Percentiles rank a stretch among this genome's conserved stretches.
These are phyloP conservation scores for Chrysotoxum bicinctum DNA, from an alignment of 2,888 invertebrate genomes.

Conservation along the genomic window DNA sequence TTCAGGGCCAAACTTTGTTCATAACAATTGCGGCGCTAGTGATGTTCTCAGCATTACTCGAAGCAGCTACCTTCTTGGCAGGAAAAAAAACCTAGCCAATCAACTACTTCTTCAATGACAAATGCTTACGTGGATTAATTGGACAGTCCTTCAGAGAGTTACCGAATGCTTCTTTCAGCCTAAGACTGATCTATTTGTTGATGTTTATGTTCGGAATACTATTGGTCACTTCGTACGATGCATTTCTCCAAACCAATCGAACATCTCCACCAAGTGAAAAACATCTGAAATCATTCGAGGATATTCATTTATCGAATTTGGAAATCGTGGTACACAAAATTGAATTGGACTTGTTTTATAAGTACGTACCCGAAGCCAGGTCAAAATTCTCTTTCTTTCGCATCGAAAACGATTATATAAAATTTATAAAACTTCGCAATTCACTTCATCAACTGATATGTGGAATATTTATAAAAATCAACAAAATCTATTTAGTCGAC, in stretches of 20 bases:
- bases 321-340: neutral
- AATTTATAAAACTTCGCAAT: neutral
- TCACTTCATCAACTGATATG: constrained; percentile 32
- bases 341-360: neutral
- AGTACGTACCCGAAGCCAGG: neutral
- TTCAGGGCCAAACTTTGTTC: constrained; percentile 5
- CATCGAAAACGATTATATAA: no score
- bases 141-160: neutral
- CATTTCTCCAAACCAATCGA: constrained; percentile 29
- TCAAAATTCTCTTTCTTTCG: neutral
- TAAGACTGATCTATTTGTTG: constrained; percentile 13
- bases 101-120: constrained; percentile 61
- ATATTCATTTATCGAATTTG: constrained; percentile 21
- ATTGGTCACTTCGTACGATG: constrained; percentile 12
- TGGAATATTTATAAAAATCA: constrained; percentile 76
- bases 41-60: neutral
- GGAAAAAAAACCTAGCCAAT: constrained; percentile 73
- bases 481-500: constrained; percentile 75
- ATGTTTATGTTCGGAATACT: constrained; percentile 30
- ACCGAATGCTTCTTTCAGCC: neutral
- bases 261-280: constrained; percentile 33
- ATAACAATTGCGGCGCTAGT: constrained; percentile 64
- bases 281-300: neutral
- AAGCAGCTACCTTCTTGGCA: constrained; percentile 44
- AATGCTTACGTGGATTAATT: neutral